Percentiles rank a stretch among this genome's conserved stretches.
These are phyloP conservation scores for Trichonephila clavipes DNA, from an alignment of 1,140 invertebrate species.

Conservation along the genomic window DNA sequence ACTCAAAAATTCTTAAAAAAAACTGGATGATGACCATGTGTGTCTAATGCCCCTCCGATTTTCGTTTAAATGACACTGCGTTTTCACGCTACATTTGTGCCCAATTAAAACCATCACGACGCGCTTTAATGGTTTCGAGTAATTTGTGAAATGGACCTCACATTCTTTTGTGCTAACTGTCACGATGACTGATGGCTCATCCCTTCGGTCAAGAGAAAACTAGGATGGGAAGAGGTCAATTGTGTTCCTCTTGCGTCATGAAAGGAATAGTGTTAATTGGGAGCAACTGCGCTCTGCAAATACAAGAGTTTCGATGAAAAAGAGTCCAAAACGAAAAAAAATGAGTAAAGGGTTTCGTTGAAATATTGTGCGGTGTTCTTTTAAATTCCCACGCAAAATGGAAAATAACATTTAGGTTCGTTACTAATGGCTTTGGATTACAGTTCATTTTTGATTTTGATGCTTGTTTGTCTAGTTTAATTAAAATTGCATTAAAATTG, in stretches of 20 bases:
- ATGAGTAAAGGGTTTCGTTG: not conserved
- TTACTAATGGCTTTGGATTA: not conserved
- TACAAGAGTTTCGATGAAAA: not conserved
- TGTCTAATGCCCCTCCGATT: not conserved
- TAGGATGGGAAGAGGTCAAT: not conserved
- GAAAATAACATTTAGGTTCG: not conserved
- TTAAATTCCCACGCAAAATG: not conserved
- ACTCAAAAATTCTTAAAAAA: not conserved
- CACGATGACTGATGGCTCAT: not conserved
- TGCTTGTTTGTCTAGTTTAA: too few species aligned
- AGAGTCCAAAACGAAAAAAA: not conserved
- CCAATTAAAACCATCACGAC: slow-evolving; percentile 8
- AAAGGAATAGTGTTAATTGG: not conserved
- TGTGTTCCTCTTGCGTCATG: not conserved
- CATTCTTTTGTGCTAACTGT: not conserved
- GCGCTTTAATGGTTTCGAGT: not conserved
- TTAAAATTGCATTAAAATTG: too few species aligned
- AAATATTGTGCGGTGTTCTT: not conserved
- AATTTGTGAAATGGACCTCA: slow-evolving; percentile 19
- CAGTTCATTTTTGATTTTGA: not conserved
- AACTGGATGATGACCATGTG: not conserved
- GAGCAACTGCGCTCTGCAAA: not conserved
- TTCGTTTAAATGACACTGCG: slow-evolving; percentile 7
- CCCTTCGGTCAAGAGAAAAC: not conserved
- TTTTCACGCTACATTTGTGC: slow-evolving; percentile 22